Evolutionary conservation across 2,113 vertebrate genomes (phyloP).

Genomic region (Antennarius striatus): DNA sequence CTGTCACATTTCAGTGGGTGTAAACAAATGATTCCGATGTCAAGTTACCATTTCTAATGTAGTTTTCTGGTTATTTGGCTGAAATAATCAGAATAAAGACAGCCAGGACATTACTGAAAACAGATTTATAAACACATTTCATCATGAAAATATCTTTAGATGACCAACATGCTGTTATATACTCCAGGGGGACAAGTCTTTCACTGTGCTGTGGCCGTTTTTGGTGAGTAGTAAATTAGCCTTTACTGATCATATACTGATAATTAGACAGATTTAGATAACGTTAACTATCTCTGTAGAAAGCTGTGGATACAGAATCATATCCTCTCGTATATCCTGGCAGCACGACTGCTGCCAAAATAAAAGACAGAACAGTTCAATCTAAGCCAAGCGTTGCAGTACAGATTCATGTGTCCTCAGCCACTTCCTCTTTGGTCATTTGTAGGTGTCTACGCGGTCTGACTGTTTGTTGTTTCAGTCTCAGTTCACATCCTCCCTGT

Average conservation of each 20-base stretch:
- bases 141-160: not conserved
- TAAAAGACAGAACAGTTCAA: slow-evolving; percentile 21
- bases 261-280: not conserved
- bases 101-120: not conserved
- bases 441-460: slow-evolving; percentile 45
- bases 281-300: slow-evolving; percentile 5
- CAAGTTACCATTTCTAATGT: not conserved
- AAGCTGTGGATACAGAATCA: not conserved
- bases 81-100: not conserved
- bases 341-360: slow-evolving; percentile 10
- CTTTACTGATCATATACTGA: not conserved
- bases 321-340: not conserved
- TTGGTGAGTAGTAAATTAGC: slow-evolving; percentile 1
- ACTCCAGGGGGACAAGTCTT: not conserved
- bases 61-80: not conserved
- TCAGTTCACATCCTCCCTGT: slow-evolving; percentile 53
- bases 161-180: not conserved
- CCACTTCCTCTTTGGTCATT: slow-evolving; percentile 25
- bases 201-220: not conserved
- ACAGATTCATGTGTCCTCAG: slow-evolving; percentile 29
- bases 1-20: not conserved
- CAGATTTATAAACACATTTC: slow-evolving; percentile 15
- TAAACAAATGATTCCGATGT: not conserved
- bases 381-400: slow-evolving; percentile 11
- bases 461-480: slow-evolving; percentile 59